Evolutionary conservation across 2,797 vertebrate species (phyloP).

Genomic region (Pseudochromis fuscus): DNA sequence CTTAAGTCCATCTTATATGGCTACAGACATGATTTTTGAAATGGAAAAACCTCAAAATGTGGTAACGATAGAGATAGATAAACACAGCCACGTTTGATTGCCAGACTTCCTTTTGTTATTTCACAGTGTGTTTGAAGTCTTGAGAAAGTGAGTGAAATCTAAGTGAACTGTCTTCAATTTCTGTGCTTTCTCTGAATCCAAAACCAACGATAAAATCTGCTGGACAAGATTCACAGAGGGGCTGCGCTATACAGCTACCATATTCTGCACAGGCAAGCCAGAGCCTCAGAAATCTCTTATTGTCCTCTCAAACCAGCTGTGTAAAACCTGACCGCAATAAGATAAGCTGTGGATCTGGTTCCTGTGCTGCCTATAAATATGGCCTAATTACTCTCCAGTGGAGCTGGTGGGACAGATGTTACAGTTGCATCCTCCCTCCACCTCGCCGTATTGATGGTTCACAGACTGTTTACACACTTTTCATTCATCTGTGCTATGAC

Average conservation of each 20-base stretch:
- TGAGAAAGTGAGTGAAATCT: conserved; percentile 64
- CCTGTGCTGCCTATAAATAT: conserved; percentile 68
- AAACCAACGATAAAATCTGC: conserved; percentile 63
- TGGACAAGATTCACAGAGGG: conserved; percentile 58
- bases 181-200: conserved; percentile 64
- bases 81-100: conserved; percentile 78
- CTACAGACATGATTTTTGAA: conserved; percentile 74
- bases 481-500: conserved; percentile 81
- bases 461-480: conserved; percentile 80
- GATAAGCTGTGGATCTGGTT: conserved; percentile 69
- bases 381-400: conserved; percentile 65
- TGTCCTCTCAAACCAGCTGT: conserved; percentile 66
- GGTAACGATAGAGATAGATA: conserved; percentile 79
- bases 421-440: conserved; percentile 65
- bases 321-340: conserved; percentile 60
- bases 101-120: conserved; percentile 84
- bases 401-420: conserved; percentile 71
- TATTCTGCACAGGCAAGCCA: conserved; percentile 33
- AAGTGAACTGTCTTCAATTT: conserved; percentile 70
- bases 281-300: conserved; percentile 54
- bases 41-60: conserved; percentile 78
- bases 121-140: conserved; percentile 78
- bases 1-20: conserved; percentile 80
- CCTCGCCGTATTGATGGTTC: conserved; percentile 69
- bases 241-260: conserved; percentile 45